Conservation (phyloP, 2,113 vertebrate species). For the Accipiter virgatus region DNA sequence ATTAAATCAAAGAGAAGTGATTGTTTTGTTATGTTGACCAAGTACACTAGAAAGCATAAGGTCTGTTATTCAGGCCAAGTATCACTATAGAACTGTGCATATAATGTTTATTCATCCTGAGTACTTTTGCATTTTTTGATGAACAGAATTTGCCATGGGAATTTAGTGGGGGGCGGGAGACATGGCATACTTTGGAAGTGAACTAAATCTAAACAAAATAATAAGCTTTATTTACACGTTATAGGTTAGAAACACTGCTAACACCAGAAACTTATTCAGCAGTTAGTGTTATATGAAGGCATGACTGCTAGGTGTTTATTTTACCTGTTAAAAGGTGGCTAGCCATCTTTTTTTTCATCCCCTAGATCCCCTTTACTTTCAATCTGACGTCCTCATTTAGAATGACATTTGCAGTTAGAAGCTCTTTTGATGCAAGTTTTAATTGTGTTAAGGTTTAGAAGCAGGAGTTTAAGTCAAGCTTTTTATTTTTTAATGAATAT, state of each 20-base stretch:
- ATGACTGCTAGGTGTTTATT: background rate
- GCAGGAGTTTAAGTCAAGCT: background rate
- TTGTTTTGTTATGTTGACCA: background rate
- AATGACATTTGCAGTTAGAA: background rate
- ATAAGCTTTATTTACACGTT: background rate
- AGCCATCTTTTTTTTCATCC: background rate
- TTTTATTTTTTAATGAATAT: background rate
- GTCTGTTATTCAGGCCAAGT: background rate
- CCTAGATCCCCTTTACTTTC: background rate
- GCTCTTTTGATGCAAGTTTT: background rate
- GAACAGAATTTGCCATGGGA: background rate
- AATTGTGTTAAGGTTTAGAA: background rate
- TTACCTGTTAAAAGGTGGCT: background rate
- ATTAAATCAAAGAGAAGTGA: background rate
- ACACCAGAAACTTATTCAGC: background rate
- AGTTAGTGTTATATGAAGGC: background rate
- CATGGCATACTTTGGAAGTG: background rate
- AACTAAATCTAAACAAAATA: background rate
- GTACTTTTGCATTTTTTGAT: background rate
- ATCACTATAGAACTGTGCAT: background rate
- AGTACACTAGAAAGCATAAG: background rate
- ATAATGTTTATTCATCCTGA: background rate
- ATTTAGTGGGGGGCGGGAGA: rapidly evolving
- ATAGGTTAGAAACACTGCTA: background rate
- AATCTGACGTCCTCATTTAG: background rate